Evolutionary conservation across 2,113 vertebrate species (phyloP).

Genomic region (Phrynosoma blainvillii): DNA sequence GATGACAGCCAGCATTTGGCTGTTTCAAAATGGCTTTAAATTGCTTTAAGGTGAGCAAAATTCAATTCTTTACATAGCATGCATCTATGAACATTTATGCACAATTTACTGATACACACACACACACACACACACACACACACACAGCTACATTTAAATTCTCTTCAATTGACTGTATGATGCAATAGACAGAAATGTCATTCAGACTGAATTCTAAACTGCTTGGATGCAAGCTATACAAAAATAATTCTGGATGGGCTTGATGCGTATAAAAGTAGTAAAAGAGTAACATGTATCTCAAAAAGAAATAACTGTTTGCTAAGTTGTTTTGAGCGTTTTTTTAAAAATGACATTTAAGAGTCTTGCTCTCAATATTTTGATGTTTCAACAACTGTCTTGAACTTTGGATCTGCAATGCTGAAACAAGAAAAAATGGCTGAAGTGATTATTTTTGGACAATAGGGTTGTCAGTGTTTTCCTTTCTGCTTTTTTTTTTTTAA

Average conservation of each 20-base stretch:
- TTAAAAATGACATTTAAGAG: background rate
- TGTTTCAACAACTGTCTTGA: background rate
- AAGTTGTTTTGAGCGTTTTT: background rate
- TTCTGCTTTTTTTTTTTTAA: background rate
- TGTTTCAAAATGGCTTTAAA: background rate
- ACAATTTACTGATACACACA: background rate
- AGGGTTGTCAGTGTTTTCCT: constrained; percentile 37
- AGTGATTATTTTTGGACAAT: constrained; percentile 22
- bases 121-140: background rate
- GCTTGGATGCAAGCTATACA: background rate
- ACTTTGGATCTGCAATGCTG: constrained; percentile 16
- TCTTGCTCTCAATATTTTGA: background rate
- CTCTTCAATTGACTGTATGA: constrained; percentile 14
- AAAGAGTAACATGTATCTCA: background rate
- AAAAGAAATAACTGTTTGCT: background rate
- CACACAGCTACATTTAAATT: constrained; percentile 22
- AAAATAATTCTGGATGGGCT: background rate
- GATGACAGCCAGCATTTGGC: background rate
- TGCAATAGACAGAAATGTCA: constrained; percentile 1
- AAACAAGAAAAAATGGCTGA: accelerated
- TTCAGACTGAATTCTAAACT: background rate
- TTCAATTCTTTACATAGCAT: background rate
- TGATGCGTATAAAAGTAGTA: background rate
- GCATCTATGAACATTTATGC: constrained; percentile 23
- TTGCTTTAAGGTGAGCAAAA: background rate